Conservation (phyloP, 2,888 invertebrate species). For the Lomographa bimaculata region DNA sequence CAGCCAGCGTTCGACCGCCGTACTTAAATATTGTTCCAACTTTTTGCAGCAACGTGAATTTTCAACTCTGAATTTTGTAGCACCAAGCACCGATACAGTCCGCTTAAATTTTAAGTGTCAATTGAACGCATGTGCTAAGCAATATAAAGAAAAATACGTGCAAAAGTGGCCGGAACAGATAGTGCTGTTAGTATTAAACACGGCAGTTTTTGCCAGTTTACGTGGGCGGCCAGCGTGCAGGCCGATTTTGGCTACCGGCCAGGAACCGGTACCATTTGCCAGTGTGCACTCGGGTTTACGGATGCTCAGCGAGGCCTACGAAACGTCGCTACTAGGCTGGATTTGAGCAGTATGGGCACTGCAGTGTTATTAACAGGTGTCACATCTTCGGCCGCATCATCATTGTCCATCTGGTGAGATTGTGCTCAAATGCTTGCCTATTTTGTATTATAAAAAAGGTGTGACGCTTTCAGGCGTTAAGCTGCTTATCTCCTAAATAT, state of each 20-base stretch:
- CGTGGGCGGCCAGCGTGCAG: slow-evolving; percentile 49
- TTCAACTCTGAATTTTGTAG: no score
- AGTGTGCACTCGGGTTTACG: slow-evolving; percentile 43
- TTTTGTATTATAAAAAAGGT: no score
- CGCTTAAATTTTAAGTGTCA: slow-evolving; percentile 25
- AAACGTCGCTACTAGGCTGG: slow-evolving; percentile 19
- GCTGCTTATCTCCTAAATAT: no score
- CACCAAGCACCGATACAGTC: background rate
- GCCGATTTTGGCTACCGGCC: slow-evolving; percentile 52
- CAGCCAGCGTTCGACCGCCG: no score
- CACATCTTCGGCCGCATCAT: no score
- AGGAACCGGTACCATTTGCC: slow-evolving; percentile 46
- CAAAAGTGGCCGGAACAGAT: slow-evolving; percentile 35
- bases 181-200: slow-evolving; percentile 39
- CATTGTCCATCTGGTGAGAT: no score
- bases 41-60: no score
- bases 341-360: slow-evolving; percentile 12
- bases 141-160: slow-evolving; percentile 31
- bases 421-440: no score
- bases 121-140: slow-evolving; percentile 31
- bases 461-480: no score
- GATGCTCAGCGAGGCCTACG: slow-evolving; percentile 37
- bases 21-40: no score
- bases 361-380: no score
- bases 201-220: slow-evolving; percentile 47